These are phyloP conservation scores for Macquaria australasica DNA, from an alignment of 2,113 vertebrate species.

Conservation along the genomic window DNA sequence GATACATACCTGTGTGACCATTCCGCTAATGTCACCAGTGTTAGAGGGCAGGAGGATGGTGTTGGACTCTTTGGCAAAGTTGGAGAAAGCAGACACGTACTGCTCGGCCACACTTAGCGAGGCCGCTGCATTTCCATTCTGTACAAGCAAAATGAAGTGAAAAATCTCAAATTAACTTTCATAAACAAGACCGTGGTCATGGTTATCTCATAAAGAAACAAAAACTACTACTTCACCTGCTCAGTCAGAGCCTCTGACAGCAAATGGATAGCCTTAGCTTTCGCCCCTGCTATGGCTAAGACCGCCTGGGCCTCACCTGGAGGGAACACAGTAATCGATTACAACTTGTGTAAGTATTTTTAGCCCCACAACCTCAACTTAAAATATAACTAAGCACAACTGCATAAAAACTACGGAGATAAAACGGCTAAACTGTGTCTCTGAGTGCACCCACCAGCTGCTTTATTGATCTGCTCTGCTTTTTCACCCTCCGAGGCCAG, in stretches of 20 bases:
- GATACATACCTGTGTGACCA: slow-evolving; percentile 93
- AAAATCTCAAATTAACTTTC: neutral
- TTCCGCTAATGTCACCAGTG: slow-evolving; percentile 89
- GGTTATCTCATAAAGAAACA: accelerated
- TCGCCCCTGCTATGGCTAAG: slow-evolving; percentile 92
- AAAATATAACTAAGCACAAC: neutral
- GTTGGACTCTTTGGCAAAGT: slow-evolving; percentile 95
- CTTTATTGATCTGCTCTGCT: slow-evolving; percentile 93
- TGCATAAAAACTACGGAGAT: neutral
- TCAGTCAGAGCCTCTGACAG: slow-evolving; percentile 89
- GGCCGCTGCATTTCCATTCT: slow-evolving; percentile 93
- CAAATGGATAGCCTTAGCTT: slow-evolving; percentile 91
- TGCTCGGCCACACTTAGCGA: slow-evolving; percentile 95
- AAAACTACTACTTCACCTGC: slow-evolving; percentile 82
- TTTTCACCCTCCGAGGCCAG: slow-evolving; percentile 94
- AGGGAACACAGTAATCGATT: neutral
- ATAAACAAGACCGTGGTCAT: neutral
- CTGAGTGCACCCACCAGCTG: slow-evolving; percentile 86
- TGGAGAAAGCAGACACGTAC: slow-evolving; percentile 94
- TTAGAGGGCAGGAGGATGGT: slow-evolving; percentile 93
- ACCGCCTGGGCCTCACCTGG: slow-evolving; percentile 94
- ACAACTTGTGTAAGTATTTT: neutral
- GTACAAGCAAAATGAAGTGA: neutral
- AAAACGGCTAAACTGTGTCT: neutral
- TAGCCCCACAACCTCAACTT: neutral